Percentiles rank a stretch among this genome's conserved stretches.
phyloP scores from a whole-genome alignment of 1,140 invertebrate genomes.

The Lordiphosa clarofinis region DNA sequence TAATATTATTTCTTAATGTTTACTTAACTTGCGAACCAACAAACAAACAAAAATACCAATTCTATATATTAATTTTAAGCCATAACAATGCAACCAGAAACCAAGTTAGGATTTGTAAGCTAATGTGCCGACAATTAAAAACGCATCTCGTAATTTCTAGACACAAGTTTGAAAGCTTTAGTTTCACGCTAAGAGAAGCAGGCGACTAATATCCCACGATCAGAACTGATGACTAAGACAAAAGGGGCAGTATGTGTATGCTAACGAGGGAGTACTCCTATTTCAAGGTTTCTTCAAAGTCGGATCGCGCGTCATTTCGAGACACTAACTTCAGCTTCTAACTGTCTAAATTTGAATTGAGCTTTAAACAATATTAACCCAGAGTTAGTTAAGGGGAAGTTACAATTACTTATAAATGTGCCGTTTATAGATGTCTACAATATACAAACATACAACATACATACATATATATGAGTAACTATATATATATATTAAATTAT shows the following conservation, averaged over 20 bases:
- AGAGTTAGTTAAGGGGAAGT: conserved; percentile 17
- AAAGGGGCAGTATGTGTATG: conserved; percentile 9
- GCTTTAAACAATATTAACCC: conserved; percentile 40
- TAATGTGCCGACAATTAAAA: conserved; percentile 18
- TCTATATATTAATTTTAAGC: conserved; percentile 24
- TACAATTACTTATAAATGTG: conserved; percentile 76
- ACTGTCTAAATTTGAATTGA: conserved; percentile 70
- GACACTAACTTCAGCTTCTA: conserved; percentile 40
- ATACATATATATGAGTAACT: conserved; percentile 27
- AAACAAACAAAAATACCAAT: conserved; percentile 20
- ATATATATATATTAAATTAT: conserved; percentile 20
- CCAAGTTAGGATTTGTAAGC: conserved; percentile 14
- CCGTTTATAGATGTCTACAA: conserved; percentile 74
- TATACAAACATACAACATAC: conserved; percentile 47
- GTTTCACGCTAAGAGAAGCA: conserved; percentile 26
- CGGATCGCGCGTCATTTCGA: no score
- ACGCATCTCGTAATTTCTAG: conserved; percentile 55
- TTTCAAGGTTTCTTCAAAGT: conserved; percentile 15
- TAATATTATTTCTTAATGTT: conserved; percentile 52
- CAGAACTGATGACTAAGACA: not conserved
- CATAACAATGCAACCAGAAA: conserved; percentile 11
- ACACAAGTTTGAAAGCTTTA: conserved; percentile 50
- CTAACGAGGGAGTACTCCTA: conserved; percentile 14
- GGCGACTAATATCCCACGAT: no score
- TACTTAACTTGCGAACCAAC: conserved; percentile 39